Percentiles rank a stretch among this genome's conserved stretches.
Conservation (phyloP, 1,140 invertebrate genomes). For the Pseudoatta argentina region DNA sequence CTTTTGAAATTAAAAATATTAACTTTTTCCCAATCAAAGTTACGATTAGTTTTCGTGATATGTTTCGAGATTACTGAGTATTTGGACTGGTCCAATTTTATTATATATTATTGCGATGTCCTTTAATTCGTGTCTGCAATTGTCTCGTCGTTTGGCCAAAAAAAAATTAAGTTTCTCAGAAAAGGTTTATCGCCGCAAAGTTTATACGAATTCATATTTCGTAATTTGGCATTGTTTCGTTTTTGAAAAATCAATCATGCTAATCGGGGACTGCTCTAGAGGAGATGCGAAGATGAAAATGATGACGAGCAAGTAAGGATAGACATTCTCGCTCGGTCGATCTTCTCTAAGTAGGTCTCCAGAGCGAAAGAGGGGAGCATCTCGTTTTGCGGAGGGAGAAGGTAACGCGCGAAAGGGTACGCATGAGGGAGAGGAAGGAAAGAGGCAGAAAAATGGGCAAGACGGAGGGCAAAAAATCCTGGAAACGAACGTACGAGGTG, state of each 20-base stretch:
- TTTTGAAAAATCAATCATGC: constrained; percentile 38
- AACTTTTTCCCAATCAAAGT: no score
- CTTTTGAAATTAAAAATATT: no score
- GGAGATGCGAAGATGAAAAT: constrained; percentile 30
- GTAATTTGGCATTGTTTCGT: constrained; percentile 30
- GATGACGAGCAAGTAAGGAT: constrained; percentile 53
- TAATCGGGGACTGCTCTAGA: constrained; percentile 50
- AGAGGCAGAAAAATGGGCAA: constrained; percentile 62
- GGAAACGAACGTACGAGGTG: constrained; percentile 65
- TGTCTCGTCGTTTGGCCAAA: no score
- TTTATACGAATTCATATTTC: constrained; percentile 5
- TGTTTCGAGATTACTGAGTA: no score
- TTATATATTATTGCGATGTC: no score
- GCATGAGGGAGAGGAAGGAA: constrained; percentile 53
- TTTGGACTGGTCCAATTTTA: no score
- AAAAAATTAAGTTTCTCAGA: no score
- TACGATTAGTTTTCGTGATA: no score
- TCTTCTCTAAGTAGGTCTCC: constrained; percentile 77
- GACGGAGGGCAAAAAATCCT: constrained; percentile 63
- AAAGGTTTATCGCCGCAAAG: not conserved
- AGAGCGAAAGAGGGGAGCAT: constrained; percentile 52
- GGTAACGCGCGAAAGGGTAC: constrained; percentile 38
- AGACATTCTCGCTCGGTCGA: constrained; percentile 71
- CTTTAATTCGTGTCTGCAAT: no score
- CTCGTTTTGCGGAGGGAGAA: not conserved